A percentile compares a stretch with the other conserved stretches of the same genome.
Conservation (phyloP, 2,888 invertebrate species). For the Diarsia mendica region DNA sequence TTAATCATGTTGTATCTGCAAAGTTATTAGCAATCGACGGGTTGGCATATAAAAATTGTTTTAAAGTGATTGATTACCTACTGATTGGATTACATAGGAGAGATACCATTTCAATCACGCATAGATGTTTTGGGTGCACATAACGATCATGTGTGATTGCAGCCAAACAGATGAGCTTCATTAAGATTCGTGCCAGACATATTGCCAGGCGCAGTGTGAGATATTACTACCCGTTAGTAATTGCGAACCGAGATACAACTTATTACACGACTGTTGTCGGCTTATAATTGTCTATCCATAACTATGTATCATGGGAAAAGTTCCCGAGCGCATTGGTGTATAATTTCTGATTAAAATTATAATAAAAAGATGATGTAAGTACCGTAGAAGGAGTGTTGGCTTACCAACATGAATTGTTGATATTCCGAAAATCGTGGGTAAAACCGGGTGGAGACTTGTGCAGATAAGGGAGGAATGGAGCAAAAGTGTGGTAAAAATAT, state of each 20-base stretch:
- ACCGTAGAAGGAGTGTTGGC: not conserved
- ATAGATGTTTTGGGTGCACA: conserved; percentile 43
- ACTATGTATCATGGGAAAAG: conserved; percentile 29
- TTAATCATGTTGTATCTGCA: conserved; percentile 39
- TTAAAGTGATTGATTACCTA: conserved; percentile 51
- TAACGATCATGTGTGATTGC: conserved; percentile 48
- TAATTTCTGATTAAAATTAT: conserved; percentile 1
- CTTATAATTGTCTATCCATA: conserved; percentile 55
- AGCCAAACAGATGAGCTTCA: conserved; percentile 64
- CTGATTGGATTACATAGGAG: conserved; percentile 51
- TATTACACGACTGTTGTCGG: conserved; percentile 57
- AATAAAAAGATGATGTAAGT: not conserved
- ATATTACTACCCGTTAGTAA: conserved; percentile 57
- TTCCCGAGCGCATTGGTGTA: conserved; percentile 3
- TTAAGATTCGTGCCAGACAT: conserved; percentile 61
- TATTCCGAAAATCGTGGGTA: not conserved
- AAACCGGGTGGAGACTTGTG: not conserved
- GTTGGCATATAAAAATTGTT: conserved; percentile 48
- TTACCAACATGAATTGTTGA: not conserved
- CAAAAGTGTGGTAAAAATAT: not conserved
- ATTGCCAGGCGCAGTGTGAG: conserved; percentile 54
- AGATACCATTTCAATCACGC: conserved; percentile 45
- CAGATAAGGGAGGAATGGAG: not conserved
- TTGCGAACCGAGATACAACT: conserved; percentile 52
- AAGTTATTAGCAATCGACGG: conserved; percentile 32